Base-by-base conservation (phyloP, 2,888 invertebrate genomes). In the Tuberolachnus salignus region DNA sequence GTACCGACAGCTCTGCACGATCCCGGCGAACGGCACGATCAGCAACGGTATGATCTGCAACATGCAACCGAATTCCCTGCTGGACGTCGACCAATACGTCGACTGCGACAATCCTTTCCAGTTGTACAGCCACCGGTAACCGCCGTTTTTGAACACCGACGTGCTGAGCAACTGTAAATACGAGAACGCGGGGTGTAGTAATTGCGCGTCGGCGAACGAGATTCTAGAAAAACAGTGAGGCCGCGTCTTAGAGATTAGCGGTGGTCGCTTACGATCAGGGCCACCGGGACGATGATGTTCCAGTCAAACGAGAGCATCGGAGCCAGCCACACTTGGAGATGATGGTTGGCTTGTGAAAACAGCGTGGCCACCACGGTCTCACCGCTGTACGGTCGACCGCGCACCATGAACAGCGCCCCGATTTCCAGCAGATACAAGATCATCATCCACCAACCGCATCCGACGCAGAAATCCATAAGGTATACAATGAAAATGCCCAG, bases 391-490 rank as follows among this genome's bases (percentile, higher is more conserved):
- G 95, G 95, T 44, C 94, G 89, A 4, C 95, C 95, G 49, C 94
- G 89, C 13, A 95, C 92, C 84, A 93, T 90, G 85, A 95, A 94
- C 81, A 95, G 91, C n/a, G 93, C 94, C 82, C 91, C 89, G 69
- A 92, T 90, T 85, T 94, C 89, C 61, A 92, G 87, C 66, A 93
- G 87, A 85, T 94, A 93, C 59, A 94, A 87, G 74, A 92, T 88
- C 85, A 94, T 90, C 80, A 95, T 89, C 92, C 94, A 94, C 95
- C 96, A 96, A 4, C 91, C 88, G 6, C 94, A 94, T 19, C 93
- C 93, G 84, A 94, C 88, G 34, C 91, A 90, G 85, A 92, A 92
- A 86, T 95, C 96, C 85, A 94, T 86, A 85, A 93, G 94, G 85
- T 95, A 94, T 3, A 95, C 90, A 70, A 94, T 89, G 81, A 90